Conservation (phyloP, 2,113 vertebrate genomes). For the Athene cunicularia region DNA sequence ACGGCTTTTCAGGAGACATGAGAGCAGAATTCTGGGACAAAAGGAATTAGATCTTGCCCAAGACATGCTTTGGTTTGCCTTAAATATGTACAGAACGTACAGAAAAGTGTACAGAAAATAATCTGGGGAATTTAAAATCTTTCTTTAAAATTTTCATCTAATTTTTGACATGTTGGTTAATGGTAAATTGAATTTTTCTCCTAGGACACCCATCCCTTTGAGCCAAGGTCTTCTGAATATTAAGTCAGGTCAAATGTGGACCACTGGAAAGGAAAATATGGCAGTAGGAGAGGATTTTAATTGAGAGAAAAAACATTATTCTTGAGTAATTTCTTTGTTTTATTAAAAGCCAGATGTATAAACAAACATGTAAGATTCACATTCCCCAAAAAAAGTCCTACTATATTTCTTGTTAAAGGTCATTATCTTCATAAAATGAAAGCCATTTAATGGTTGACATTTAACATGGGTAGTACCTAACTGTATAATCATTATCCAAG, state of each 20-base stretch:
- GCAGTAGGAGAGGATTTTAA: neutral
- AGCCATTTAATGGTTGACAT: neutral
- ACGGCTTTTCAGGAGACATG: neutral
- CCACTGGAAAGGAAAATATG: neutral
- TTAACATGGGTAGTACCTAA: neutral
- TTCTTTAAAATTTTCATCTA: neutral
- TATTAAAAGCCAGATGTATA: neutral
- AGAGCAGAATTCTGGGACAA: neutral
- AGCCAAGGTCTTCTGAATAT: neutral
- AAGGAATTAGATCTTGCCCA: neutral
- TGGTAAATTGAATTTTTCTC: neutral
- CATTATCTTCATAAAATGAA: neutral
- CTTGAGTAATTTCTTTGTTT: neutral
- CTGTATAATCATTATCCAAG: neutral
- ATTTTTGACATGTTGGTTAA: neutral
- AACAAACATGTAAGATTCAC: neutral
- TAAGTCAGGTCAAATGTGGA: neutral
- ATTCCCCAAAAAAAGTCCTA: neutral
- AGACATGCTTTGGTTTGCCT: neutral
- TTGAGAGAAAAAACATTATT: neutral
- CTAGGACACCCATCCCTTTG: neutral
- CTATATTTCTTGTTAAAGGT: neutral
- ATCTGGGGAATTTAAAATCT: constrained; percentile 29
- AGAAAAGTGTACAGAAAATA: neutral
- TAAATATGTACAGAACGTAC: neutral